These are phyloP conservation scores for Tonatia bakeri DNA, from an alignment of 2,113 vertebrate species.

Conservation along the genomic window DNA sequence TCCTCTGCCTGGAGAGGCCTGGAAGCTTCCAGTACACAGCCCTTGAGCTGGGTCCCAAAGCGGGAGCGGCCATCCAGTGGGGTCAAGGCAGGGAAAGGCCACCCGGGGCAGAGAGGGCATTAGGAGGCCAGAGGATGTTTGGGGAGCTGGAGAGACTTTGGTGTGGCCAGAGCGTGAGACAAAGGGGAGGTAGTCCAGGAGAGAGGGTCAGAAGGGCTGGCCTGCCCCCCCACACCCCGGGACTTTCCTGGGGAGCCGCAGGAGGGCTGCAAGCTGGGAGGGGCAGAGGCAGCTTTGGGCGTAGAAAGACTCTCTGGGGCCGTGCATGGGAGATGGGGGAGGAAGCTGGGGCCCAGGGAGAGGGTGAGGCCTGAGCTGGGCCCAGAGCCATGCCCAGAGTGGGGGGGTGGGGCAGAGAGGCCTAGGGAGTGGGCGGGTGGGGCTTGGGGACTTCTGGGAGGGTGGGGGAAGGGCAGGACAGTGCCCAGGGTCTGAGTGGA, in stretches of 20 bases:
- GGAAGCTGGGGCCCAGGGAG: not conserved
- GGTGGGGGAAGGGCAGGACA: too few relatives aligned
- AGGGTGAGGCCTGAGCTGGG: not conserved
- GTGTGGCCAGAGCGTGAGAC: not conserved
- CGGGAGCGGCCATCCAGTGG: not conserved
- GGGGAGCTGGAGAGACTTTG: not conserved
- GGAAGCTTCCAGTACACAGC: not conserved
- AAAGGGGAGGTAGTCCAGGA: not conserved
- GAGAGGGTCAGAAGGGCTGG: not conserved
- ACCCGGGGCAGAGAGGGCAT: not conserved
- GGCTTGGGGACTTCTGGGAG: not conserved
- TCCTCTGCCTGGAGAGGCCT: not conserved
- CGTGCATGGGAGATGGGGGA: not conserved
- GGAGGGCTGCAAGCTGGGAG: not conserved
- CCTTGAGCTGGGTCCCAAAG: not conserved
- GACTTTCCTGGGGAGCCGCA: not conserved
- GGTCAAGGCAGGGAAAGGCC: not conserved
- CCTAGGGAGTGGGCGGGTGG: not conserved
- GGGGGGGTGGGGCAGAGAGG: not conserved
- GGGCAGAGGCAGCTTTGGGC: not conserved
- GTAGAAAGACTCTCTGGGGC: not conserved
- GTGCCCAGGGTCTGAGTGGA: not conserved
- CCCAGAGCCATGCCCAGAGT: not conserved
- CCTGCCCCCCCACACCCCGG: accelerated
- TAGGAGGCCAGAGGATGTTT: not conserved